Percentiles rank a stretch among this genome's conserved stretches.
Conservation (phyloP, 2,113 vertebrate genomes). For the Chloropsis hardwickii region DNA sequence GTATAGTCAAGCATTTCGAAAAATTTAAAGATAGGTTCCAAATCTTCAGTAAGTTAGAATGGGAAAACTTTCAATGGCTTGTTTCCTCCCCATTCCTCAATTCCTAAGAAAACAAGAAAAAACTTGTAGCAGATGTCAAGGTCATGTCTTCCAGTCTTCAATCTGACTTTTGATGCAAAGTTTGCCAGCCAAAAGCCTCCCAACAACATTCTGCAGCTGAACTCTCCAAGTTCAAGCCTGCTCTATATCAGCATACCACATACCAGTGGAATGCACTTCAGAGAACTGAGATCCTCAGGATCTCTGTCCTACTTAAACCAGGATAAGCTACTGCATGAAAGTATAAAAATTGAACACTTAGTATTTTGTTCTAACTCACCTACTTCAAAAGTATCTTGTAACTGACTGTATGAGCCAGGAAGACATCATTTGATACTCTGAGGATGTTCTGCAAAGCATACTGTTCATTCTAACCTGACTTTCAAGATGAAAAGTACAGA, state of each 20-base stretch:
- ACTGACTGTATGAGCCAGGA: neutral
- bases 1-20: neutral
- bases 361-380: slow-evolving; percentile 29
- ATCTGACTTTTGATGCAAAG: neutral
- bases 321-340: neutral
- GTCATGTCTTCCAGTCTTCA: neutral
- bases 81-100: neutral
- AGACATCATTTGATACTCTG: neutral
- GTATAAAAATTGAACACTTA: neutral
- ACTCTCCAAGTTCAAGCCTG: slow-evolving; percentile 34
- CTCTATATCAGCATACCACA: neutral
- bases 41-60: neutral
- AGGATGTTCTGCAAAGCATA: neutral
- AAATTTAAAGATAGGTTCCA: neutral
- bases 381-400: neutral
- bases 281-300: neutral
- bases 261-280: slow-evolving; percentile 9
- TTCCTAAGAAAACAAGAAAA: slow-evolving; percentile 3
- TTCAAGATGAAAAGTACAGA: neutral
- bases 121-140: neutral
- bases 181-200: neutral
- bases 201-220: neutral
- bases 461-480: neutral
- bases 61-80: neutral
- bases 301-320: slow-evolving; percentile 16